A percentile compares a stretch with the other conserved stretches of the same genome.
Conservation (phyloP, 37 sponge, comb jelly and placozoan species). For the Haliclona indistincta region DNA sequence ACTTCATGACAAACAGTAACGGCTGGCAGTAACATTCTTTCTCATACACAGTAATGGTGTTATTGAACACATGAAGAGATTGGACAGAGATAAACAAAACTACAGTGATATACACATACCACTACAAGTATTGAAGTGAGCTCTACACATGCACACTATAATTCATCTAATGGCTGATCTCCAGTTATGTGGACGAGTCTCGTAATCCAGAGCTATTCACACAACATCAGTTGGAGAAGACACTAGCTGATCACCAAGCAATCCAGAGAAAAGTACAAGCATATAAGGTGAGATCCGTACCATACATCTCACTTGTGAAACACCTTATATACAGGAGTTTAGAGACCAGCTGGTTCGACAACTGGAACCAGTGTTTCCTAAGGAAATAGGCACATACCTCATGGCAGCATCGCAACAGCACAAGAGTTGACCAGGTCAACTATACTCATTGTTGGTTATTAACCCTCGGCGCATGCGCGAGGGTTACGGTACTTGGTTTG, state of each 20-base stretch:
- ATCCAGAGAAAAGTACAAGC: constrained; percentile 62
- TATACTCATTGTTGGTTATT: too few relatives aligned
- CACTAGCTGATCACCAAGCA: constrained; percentile 48
- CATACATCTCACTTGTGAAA: background rate
- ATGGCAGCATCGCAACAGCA: too few relatives aligned
- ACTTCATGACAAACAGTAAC: too few relatives aligned
- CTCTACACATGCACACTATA: background rate
- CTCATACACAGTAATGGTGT: constrained; percentile 38
- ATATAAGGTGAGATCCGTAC: constrained; percentile 41
- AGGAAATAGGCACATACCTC: constrained; percentile 38
- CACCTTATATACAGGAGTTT: constrained; percentile 43
- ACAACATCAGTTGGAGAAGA: constrained; percentile 58
- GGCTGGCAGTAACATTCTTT: too few relatives aligned
- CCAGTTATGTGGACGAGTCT: constrained; percentile 72
- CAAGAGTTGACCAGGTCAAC: too few relatives aligned
- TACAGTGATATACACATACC: constrained; percentile 65
- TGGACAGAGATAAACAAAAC: constrained; percentile 54
- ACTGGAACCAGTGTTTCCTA: constrained; percentile 56
- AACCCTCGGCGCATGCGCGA: too few relatives aligned
- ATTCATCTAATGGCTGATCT: background rate
- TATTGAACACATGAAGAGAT: constrained; percentile 55
- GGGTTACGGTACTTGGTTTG: too few relatives aligned
- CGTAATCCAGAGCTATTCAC: constrained; percentile 78
- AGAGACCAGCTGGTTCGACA: constrained; percentile 65
- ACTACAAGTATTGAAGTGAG: constrained; percentile 68